These are phyloP conservation scores for Engystomops pustulosus DNA, from an alignment of 2,113 vertebrate species.

Conservation along the genomic window DNA sequence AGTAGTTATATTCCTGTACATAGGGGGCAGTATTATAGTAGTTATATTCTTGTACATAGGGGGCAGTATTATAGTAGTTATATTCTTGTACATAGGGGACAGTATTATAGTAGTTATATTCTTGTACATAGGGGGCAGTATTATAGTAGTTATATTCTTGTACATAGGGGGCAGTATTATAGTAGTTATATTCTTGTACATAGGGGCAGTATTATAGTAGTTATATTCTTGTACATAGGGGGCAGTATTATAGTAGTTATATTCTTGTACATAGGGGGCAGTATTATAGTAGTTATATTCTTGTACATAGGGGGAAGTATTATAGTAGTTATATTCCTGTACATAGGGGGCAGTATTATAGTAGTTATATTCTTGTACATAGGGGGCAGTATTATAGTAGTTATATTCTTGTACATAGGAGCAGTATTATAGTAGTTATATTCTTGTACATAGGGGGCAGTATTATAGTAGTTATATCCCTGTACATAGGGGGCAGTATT, in stretches of 20 bases:
- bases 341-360: neutral
- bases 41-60: too few relatives aligned
- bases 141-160: too few relatives aligned
- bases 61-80: too few relatives aligned
- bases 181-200: too few relatives aligned
- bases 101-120: neutral
- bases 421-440: neutral
- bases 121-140: neutral
- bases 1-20: neutral
- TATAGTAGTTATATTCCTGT: conserved; percentile 3
- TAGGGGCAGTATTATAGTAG: too few relatives aligned
- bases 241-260: too few relatives aligned
- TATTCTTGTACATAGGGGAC: neutral
- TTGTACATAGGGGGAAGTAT: neutral
- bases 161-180: too few relatives aligned
- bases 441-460: too few relatives aligned
- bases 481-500: neutral
- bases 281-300: conserved; percentile 6
- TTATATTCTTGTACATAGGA: neutral
- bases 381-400: neutral
- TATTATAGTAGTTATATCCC: too few relatives aligned
- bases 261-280: neutral
- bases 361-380: neutral
- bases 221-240: too few relatives aligned
- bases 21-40: neutral